These are phyloP conservation scores for Sula dactylatra DNA, from an alignment of 2,113 vertebrate genomes.

Conservation along the genomic window DNA sequence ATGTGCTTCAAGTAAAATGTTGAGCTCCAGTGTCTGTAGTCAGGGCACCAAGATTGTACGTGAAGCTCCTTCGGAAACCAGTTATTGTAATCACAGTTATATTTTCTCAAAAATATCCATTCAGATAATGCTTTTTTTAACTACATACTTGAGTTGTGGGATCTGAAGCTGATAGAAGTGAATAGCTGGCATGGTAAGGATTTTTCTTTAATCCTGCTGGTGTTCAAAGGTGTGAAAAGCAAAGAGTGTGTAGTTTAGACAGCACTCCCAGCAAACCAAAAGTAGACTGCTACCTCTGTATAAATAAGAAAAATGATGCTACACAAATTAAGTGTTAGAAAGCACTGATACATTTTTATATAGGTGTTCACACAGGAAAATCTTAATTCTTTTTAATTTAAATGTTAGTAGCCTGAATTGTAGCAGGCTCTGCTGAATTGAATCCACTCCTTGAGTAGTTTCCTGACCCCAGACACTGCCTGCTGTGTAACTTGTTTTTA, in stretches of 20 bases:
- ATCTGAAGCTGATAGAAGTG: background rate
- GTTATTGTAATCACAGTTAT: background rate
- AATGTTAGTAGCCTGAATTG: background rate
- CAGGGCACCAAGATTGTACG: background rate
- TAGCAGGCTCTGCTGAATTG: background rate
- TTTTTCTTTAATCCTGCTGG: background rate
- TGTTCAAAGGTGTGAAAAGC: background rate
- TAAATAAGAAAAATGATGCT: background rate
- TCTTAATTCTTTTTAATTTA: background rate
- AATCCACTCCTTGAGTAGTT: background rate
- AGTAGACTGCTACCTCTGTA: background rate
- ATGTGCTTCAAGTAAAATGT: background rate
- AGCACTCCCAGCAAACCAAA: background rate
- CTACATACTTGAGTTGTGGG: background rate
- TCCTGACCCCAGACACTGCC: background rate
- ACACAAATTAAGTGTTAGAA: background rate
- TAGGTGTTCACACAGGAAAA: background rate
- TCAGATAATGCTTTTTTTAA: background rate
- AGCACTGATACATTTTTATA: background rate
- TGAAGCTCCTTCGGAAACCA: background rate
- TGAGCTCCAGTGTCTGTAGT: background rate
- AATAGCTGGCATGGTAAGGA: background rate
- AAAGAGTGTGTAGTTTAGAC: background rate
- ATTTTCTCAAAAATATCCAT: background rate
- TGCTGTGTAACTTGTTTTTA: constrained; percentile 1